These are phyloP conservation scores for Xestoiulus laeticollis DNA, from an alignment of 2,888 invertebrate genomes.

Conservation along the genomic window DNA sequence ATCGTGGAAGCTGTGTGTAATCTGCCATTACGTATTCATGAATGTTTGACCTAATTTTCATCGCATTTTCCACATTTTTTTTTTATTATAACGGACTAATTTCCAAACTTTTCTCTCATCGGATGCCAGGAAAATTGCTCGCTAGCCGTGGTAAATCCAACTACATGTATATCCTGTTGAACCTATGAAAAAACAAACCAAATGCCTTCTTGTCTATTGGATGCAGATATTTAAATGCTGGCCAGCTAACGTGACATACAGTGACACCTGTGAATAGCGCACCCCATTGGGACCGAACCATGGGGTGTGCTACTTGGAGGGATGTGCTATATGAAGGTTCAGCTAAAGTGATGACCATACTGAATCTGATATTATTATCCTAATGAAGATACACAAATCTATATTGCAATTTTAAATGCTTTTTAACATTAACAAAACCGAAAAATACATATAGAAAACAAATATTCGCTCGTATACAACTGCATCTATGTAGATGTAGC, in stretches of 20 bases:
- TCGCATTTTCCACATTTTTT: background rate
- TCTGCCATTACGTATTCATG: background rate
- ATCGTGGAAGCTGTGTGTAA: background rate
- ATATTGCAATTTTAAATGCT: no score
- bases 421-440: no score
- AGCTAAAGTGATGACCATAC: no score
- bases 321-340: no score
- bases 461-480: no score
- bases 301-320: no score
- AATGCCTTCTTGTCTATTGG: background rate
- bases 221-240: background rate
- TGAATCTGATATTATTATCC: no score
- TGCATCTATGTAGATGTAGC: no score
- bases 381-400: no score
- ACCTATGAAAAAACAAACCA: background rate
- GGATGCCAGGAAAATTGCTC: background rate
- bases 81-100: background rate
- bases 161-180: background rate
- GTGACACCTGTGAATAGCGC: background rate
- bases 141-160: background rate
- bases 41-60: conserved; percentile 6
- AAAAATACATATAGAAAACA: no score
- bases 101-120: background rate
- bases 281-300: no score
- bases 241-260: background rate